phyloP scores from a whole-genome alignment of 2,113 vertebrate species.

The Anguilla japonica region DNA sequence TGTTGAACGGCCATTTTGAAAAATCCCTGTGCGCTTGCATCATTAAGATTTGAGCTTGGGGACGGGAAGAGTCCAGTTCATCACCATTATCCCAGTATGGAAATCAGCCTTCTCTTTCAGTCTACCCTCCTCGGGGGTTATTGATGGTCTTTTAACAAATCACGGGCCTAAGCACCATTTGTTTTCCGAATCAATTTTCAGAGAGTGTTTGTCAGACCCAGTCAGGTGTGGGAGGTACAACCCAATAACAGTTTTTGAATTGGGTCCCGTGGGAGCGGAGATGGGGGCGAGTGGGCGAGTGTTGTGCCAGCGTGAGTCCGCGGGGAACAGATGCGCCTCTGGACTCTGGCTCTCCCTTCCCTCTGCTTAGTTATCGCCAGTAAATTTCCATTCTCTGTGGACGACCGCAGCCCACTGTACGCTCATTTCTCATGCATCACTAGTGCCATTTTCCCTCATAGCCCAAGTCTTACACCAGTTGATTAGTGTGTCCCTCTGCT shows the following conservation, averaged over 20 bases:
- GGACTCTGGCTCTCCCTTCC: neutral
- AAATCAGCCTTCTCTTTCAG: constrained; percentile 5
- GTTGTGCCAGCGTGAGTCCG: neutral
- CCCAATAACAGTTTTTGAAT: constrained; percentile 15
- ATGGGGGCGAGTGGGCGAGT: neutral
- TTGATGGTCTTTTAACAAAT: constrained; percentile 21
- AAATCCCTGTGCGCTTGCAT: neutral
- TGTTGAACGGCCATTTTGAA: neutral
- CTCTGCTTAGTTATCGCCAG: neutral
- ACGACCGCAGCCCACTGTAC: neutral
- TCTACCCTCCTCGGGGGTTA: neutral
- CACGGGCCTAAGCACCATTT: neutral
- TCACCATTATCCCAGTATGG: constrained; percentile 20
- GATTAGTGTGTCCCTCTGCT: too few relatives aligned
- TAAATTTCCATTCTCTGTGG: neutral
- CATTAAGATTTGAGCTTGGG: neutral
- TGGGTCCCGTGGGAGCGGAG: neutral
- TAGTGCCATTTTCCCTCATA: too few relatives aligned
- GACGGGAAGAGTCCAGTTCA: neutral
- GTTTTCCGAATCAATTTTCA: constrained; percentile 25
- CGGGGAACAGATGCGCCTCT: neutral
- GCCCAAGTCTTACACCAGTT: too few relatives aligned
- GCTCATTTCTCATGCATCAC: neutral
- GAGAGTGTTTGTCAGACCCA: constrained; percentile 1
- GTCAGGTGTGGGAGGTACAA: constrained; percentile 7